Evolutionary conservation across 2,888 invertebrate genomes (phyloP).

Genomic region (Cataglyphis altisquamis): DNA sequence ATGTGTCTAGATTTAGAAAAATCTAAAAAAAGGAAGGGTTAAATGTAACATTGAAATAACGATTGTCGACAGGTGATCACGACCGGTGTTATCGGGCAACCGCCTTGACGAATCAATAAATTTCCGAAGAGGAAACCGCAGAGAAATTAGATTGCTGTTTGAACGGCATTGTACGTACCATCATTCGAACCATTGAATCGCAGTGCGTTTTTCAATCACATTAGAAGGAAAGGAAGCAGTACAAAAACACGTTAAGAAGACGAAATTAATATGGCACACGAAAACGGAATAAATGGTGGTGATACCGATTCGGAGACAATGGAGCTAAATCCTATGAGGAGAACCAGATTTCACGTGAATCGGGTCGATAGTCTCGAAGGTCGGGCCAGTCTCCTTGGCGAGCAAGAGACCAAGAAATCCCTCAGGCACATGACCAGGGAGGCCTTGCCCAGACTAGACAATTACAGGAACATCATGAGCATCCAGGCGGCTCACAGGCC

Average conservation of each 20-base stretch:
- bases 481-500: conserved; percentile 95
- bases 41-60: conserved; percentile 21
- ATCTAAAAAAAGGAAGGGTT: not conserved
- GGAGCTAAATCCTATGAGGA: conserved; percentile 85
- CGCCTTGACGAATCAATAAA: conserved; percentile 57
- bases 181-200: conserved; percentile 2
- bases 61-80: conserved; percentile 56
- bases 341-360: conserved; percentile 89
- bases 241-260: not conserved
- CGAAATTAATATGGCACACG: conserved; percentile 79
- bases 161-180: conserved; percentile 34
- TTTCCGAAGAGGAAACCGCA: conserved; percentile 43
- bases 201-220: not conserved
- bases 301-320: conserved; percentile 81
- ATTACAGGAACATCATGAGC: conserved; percentile 95
- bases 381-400: conserved; percentile 84
- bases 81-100: conserved; percentile 15
- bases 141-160: conserved; percentile 56
- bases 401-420: conserved; percentile 83
- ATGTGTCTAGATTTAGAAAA: not conserved
- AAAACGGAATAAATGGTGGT: conserved; percentile 78
- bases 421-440: conserved; percentile 92
- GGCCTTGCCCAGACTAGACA: conserved; percentile 94
- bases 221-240: conserved; percentile 23
- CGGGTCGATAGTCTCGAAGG: conserved; percentile 88